Percentiles rank a stretch among this genome's conserved stretches.
Evolutionary conservation across 2,113 vertebrate genomes (phyloP).

Genomic region (Clarias macrocephalus): DNA sequence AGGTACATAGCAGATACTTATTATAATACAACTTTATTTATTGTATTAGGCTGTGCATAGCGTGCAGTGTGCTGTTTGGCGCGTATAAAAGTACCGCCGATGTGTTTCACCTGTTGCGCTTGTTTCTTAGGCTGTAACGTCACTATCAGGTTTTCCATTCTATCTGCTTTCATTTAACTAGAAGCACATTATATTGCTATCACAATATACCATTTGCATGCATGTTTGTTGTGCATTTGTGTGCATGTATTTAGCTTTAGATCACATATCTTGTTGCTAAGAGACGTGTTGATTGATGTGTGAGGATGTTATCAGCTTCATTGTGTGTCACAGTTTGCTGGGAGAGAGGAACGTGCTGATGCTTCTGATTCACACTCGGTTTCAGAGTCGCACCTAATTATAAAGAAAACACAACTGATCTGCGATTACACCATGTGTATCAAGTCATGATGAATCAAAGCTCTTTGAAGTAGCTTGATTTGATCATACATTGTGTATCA

Average conservation of each 20-base stretch:
- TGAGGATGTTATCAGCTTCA: conserved; percentile 52
- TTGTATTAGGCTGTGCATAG: neutral
- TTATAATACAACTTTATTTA: neutral
- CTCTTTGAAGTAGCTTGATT: neutral
- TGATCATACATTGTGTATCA: neutral
- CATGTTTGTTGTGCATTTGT: neutral
- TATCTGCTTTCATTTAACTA: neutral
- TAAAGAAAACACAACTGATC: neutral
- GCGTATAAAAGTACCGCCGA: neutral
- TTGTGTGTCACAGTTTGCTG: conserved; percentile 52
- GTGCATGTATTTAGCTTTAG: conserved; percentile 30
- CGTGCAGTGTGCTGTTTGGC: neutral
- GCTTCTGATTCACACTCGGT: neutral
- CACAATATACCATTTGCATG: neutral
- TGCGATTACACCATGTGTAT: neutral
- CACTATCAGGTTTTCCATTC: neutral
- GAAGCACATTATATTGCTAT: neutral
- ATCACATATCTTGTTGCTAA: conserved; percentile 70
- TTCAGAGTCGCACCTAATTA: neutral
- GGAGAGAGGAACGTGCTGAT: conserved; percentile 33
- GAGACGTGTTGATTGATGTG: conserved; percentile 74
- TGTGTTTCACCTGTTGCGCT: conserved; percentile 34
- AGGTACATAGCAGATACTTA: conserved; percentile 51
- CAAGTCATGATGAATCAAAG: neutral
- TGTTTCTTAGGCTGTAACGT: neutral